These are phyloP conservation scores for Enteromius argenteus DNA, from an alignment of 2,797 vertebrate species.

Conservation along the genomic window DNA sequence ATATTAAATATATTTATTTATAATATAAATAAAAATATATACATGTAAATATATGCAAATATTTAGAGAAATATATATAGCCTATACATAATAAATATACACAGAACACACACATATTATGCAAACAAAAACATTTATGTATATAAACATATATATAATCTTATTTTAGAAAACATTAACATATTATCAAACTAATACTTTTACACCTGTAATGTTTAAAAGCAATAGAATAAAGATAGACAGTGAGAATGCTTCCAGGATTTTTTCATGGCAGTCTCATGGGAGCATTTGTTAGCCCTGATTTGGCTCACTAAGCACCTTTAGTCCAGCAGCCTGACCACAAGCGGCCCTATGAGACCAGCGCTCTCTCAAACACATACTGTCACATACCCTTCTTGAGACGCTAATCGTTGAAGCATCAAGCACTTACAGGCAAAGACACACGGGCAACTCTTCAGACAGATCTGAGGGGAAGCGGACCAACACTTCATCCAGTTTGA, in stretches of 20 bases:
- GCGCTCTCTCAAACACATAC: slow-evolving; percentile 46
- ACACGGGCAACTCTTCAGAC: slow-evolving; percentile 11
- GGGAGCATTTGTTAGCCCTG: slow-evolving; percentile 73
- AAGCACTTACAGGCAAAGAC: slow-evolving; percentile 11
- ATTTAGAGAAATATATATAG: no score
- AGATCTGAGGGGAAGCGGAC: neutral
- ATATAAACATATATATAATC: no score
- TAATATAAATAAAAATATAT: no score
- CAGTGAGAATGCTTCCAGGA: slow-evolving; percentile 29
- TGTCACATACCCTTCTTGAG: no score
- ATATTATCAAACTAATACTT: neutral
- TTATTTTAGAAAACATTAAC: neutral
- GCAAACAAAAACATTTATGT: no score
- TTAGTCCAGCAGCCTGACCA: slow-evolving; percentile 64
- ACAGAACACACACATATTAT: no score
- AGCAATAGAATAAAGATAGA: slow-evolving; percentile 3
- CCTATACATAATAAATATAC: no score
- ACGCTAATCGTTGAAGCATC: neutral
- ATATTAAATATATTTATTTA: no score
- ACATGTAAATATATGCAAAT: no score
- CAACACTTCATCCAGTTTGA: slow-evolving; percentile 39
- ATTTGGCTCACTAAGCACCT: slow-evolving; percentile 71
- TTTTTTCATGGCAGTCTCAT: slow-evolving; percentile 63
- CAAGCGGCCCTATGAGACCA: slow-evolving; percentile 56
- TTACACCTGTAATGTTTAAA: neutral